Conservation (phyloP, 2,113 vertebrate species). For the Mellivora capensis region DNA sequence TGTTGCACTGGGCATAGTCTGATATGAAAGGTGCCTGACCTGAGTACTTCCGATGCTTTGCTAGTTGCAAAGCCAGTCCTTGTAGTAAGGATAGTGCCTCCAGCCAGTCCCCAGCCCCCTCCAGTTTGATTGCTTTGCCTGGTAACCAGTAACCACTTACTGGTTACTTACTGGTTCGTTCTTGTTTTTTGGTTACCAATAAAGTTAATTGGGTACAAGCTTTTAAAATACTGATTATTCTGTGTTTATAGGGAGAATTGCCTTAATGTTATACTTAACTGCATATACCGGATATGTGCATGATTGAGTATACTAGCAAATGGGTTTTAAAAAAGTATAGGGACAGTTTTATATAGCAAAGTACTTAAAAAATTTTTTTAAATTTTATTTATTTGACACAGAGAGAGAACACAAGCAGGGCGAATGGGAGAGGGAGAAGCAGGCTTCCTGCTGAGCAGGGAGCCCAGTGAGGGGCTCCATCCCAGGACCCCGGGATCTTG, state of each 20-base stretch:
- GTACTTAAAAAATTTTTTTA: not conserved
- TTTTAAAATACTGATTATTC: not conserved
- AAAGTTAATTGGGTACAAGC: not conserved
- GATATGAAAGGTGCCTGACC: not conserved
- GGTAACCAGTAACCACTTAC: not conserved
- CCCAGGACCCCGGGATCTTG: no score
- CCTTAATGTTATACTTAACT: not conserved
- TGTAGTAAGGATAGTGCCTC: not conserved
- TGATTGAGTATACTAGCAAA: not conserved
- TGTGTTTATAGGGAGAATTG: slow-evolving; percentile 16
- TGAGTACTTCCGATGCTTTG: not conserved
- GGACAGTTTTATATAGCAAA: not conserved
- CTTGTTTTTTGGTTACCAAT: not conserved
- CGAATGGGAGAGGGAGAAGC: no score
- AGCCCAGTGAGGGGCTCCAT: no score
- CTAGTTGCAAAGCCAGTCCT: not conserved
- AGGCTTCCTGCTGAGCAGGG: no score
- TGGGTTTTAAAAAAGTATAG: not conserved
- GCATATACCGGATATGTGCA: not conserved
- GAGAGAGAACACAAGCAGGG: no score
- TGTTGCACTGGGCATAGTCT: not conserved
- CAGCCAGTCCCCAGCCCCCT: not conserved
- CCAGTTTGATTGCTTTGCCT: not conserved
- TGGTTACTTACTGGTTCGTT: not conserved
- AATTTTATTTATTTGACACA: no score